Conservation (phyloP, 2,888 invertebrate genomes). For the Harmothoe impar region DNA sequence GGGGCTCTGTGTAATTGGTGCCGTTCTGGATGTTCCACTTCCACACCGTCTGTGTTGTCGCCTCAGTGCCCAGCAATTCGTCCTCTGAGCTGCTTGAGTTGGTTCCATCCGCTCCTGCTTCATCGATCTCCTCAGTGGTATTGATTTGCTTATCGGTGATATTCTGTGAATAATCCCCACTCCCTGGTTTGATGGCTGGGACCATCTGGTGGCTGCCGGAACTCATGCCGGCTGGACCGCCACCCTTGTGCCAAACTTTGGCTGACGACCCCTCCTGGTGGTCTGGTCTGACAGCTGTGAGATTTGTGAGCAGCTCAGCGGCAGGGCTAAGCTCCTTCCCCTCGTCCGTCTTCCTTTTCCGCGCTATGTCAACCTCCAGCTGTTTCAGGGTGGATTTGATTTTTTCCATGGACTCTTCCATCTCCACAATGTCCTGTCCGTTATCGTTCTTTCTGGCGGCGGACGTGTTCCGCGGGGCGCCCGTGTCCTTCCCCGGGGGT, state of each 20-base stretch:
- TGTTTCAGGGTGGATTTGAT: neutral
- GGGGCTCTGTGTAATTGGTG: conserved; percentile 17
- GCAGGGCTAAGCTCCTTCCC: neutral
- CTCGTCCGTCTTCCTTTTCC: neutral
- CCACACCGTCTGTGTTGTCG: neutral
- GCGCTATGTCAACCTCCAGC: conserved; percentile 26
- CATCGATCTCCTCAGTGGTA: neutral
- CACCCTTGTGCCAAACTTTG: neutral
- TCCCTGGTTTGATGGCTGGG: neutral
- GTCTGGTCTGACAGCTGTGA: no score
- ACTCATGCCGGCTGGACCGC: no score
- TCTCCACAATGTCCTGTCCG: neutral
- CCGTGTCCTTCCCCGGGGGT: neutral
- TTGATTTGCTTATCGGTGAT: neutral
- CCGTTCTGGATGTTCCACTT: conserved; percentile 55
- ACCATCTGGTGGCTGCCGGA: neutral
- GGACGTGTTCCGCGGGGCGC: neutral
- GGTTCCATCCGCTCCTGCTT: neutral
- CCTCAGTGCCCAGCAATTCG: neutral
- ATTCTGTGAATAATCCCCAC: neutral
- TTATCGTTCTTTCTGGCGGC: neutral
- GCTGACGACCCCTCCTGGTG: neutral
- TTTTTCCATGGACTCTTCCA: conserved; percentile 25
- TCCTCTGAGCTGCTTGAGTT: conserved; percentile 15
- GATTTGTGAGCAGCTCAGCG: neutral